Conservation (phyloP, 92 coral and sea anemone genomes). For the Hydrozoanthus gracilis region DNA sequence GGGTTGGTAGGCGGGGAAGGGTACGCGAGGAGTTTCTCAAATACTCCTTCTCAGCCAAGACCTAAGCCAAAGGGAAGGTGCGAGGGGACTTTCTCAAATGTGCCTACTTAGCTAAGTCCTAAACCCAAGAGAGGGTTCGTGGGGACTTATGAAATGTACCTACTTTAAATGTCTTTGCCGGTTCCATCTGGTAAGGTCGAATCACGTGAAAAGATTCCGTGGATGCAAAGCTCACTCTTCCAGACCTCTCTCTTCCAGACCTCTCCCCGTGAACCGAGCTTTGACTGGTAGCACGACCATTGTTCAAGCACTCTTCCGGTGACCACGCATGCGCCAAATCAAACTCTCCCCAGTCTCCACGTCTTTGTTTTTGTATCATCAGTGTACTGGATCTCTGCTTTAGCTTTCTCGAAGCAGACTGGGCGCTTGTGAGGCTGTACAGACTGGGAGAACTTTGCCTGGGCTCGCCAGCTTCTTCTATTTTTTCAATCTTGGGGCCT, state of each 20-base stretch:
- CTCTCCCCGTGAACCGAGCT: constrained; percentile 46
- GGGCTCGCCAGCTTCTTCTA: constrained; percentile 16
- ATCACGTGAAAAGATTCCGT: constrained; percentile 66
- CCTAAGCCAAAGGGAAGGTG: too few species aligned
- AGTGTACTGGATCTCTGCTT: constrained; percentile 69
- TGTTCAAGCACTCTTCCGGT: constrained; percentile 70
- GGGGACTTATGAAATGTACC: background rate
- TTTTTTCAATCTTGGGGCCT: constrained; percentile 9
- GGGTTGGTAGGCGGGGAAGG: too few species aligned
- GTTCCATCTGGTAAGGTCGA: constrained; percentile 77
- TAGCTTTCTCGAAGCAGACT: constrained; percentile 63
- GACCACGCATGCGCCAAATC: constrained; percentile 94
- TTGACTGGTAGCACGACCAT: constrained; percentile 62
- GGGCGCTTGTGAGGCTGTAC: constrained; percentile 74
- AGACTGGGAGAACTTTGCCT: constrained; percentile 50
- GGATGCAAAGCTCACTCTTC: constrained; percentile 39
- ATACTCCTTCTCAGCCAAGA: too few species aligned
- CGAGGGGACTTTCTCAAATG: too few species aligned
- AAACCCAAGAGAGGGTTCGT: background rate
- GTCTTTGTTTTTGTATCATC: constrained; percentile 64
- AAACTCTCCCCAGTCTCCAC: constrained; percentile 94
- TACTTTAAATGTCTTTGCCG: constrained; percentile 76
- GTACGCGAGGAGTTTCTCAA: too few species aligned
- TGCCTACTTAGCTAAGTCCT: too few species aligned
- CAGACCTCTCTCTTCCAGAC: constrained; percentile 29